These are phyloP conservation scores for Thamnophis sirtalis DNA, from an alignment of 2,113 vertebrate genomes.

Conservation along the genomic window DNA sequence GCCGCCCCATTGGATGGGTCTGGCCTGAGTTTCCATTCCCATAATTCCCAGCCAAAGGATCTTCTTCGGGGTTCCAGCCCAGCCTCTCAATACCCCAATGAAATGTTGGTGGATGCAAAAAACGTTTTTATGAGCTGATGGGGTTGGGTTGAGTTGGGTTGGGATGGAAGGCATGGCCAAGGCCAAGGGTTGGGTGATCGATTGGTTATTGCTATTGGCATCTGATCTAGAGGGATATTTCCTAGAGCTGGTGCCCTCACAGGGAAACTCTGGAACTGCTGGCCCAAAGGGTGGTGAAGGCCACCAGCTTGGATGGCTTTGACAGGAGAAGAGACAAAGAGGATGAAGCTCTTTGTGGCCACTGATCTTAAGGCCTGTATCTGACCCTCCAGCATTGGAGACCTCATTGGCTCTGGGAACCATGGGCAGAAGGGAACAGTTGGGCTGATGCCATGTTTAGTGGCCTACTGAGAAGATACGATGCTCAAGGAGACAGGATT, in stretches of 20 bases:
- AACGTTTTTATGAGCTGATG: not conserved
- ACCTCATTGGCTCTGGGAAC: not conserved
- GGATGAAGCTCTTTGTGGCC: not conserved
- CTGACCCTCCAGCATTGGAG: not conserved
- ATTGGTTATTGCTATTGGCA: not conserved
- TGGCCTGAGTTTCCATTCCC: not conserved
- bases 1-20: not conserved
- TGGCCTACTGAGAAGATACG: not conserved
- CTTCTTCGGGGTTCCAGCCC: not conserved
- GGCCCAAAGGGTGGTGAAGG: not conserved
- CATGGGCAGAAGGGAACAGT: not conserved
- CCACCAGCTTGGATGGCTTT: not conserved
- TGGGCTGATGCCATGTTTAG: not conserved
- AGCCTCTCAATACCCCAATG: not conserved
- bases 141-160: not conserved
- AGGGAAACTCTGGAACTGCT: not conserved
- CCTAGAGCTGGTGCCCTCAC: not conserved
- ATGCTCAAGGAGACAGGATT: not conserved
- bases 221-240: too few species aligned
- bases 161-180: not conserved
- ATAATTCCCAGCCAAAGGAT: not conserved
- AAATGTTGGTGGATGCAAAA: not conserved
- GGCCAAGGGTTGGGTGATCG: not conserved
- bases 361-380: not conserved
- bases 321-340: not conserved